Conservation (phyloP, 2,888 invertebrate genomes). For the Macrosiphum euphorbiae region DNA sequence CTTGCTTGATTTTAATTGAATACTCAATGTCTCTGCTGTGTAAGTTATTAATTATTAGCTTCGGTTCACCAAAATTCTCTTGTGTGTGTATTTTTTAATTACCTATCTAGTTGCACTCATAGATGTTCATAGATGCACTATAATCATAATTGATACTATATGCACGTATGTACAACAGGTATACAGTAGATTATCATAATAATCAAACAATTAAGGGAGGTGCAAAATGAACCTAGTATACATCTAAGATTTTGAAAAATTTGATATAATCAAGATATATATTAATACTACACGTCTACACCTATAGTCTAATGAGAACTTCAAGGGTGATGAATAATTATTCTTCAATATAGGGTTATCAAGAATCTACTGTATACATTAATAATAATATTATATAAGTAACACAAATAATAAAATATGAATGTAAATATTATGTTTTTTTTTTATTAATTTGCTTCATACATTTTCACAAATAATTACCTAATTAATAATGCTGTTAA, state of each 20-base stretch:
- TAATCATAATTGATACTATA: background rate
- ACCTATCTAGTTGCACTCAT: too few species aligned
- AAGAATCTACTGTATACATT: background rate
- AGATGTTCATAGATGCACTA: too few species aligned
- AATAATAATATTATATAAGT: constrained; percentile 9
- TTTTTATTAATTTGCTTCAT: constrained; percentile 16
- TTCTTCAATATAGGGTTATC: background rate
- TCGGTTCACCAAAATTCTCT: background rate
- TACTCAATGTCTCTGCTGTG: background rate
- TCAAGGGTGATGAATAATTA: background rate
- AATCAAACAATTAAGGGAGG: background rate
- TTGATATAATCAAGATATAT: background rate
- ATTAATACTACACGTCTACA: background rate
- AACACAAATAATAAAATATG: background rate
- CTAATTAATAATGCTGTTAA: background rate
- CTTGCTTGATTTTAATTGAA: constrained; percentile 24
- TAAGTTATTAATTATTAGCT: constrained; percentile 30
- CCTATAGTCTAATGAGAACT: background rate
- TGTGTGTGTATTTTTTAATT: background rate
- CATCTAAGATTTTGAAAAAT: background rate
- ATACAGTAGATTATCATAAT: background rate
- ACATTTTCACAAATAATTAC: background rate
- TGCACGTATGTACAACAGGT: background rate
- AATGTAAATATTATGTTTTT: background rate
- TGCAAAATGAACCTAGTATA: background rate